Evolutionary conservation across 2,113 vertebrate species (phyloP), one percentile per base, ranked within the genome.

Genomic region (Macrotis lagotis): DNA sequence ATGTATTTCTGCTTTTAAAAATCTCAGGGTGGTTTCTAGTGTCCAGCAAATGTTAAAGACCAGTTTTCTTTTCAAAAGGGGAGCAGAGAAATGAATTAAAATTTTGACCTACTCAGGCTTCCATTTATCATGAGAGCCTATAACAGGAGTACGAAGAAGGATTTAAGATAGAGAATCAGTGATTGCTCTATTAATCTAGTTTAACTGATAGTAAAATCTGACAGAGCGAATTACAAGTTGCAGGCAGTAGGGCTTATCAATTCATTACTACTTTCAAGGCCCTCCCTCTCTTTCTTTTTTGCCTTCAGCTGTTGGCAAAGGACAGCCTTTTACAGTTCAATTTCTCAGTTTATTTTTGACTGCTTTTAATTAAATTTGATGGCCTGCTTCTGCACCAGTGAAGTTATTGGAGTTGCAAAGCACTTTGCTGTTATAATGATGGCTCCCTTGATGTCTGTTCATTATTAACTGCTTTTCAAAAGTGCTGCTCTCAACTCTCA

Each of bases 301-400:
- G 98, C 98, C 88, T 98, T 98, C 97, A 98, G 98, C 97, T 98
- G 90, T 96, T 98, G 97, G 98, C 96, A 98, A 98, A 98, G 97
- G 97, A 98, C 96, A 97, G 97, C 53, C 92, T 98, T 98, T 98
- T 98, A 97, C 97, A 97, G 97, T 98, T 98, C 97, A 98, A 97
- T 98, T 98, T 98, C 98, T 98, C 97, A 97, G 97, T 98, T 98
- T 99, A 98, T 98, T 98, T 99, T 98, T 98, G 98, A 98, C 97
- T 97, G 97, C 98, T 98, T 99, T 99, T 99, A 99, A 99, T 99
- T 99, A 98, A 98, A 98, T 98, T 98, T 99, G 98, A 99, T 98
- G 96, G 97, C 96, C 97, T 98, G 96, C 97, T 98, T 98, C 98
- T 98, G 97, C 97, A 98, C 49, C 74, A 95, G 94, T 98, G 97